Evolutionary conservation across 1,140 invertebrate species (phyloP), one percentile per base, ranked within the genome.

Genomic region (Plodia interpunctella): DNA sequence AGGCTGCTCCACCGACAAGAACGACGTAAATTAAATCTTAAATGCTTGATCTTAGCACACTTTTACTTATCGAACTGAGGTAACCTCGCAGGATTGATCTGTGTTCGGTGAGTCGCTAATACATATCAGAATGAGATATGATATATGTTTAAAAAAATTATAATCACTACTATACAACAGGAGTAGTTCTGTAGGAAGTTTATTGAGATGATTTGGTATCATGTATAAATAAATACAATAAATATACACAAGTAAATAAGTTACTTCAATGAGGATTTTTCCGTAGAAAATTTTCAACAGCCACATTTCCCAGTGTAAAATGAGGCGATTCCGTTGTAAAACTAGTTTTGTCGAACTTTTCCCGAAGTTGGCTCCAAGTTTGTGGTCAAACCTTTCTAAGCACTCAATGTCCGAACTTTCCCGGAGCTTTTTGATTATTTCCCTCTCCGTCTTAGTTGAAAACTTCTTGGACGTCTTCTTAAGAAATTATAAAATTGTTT

Each of bases 361-460:
- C 10, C 8, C 32, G 32, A 13, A 51, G 20, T 25, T 21, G 21
- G 20, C 13, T 8, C 35, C 18, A 55, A 60, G 52, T 60, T 60
- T 5, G 54, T 49, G 60, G 60, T 53, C 49, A 57, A 57, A 52
- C 54, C 44, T 44, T 53, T 57, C 30, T 52, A 57, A 59, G 57
- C 57, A 25, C 32, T 59, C 50, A 53, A 53, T 25, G 51, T 25
- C 51, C 21, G 51, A 53, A 53, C 21, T 53, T 53, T n/a, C 51
- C 51, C 51, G 11, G 51, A 25, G 21, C 20, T 53, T 53, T 53
- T 53, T 53, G 51, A 53, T 53, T 53, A 53, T 53, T 53, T 53
- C 25, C 51, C 21, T 53, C 51, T 25, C 51, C 51, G 19, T 53
- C 51, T 44, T 15, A 44, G 13, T 44, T 44, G 38, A 25, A 25